Percentiles rank a stretch among this genome's conserved stretches.
Evolutionary conservation across 1,140 invertebrate species (phyloP).

Genomic region (Helicoverpa zea): DNA sequence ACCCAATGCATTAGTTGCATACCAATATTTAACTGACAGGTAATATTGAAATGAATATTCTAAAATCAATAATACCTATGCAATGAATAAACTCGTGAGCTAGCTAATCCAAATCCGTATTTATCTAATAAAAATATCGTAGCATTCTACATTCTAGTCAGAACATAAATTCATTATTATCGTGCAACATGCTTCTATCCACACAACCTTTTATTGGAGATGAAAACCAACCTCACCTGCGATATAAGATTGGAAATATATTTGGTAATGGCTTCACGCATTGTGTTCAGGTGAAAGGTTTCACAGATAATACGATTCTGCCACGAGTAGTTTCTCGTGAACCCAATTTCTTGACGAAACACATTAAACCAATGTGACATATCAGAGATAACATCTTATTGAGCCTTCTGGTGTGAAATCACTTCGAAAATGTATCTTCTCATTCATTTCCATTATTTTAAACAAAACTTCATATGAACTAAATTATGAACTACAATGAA

Average conservation of each 20-base stretch:
- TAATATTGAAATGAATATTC: too few relatives aligned
- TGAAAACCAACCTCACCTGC: background rate
- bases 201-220: constrained; percentile 2
- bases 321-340: constrained; percentile 20
- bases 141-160: background rate
- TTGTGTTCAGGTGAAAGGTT: constrained; percentile 28
- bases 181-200: background rate
- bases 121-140: too few relatives aligned
- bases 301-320: constrained; percentile 22
- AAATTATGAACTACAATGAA: background rate
- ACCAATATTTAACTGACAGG: background rate
- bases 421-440: background rate
- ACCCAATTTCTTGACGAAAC: constrained; percentile 33
- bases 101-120: too few relatives aligned
- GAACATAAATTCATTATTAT: background rate
- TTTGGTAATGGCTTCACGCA: constrained; percentile 15
- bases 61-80: too few relatives aligned
- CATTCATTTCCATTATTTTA: background rate
- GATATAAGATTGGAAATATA: background rate
- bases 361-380: constrained; percentile 32
- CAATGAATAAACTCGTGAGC: too few relatives aligned
- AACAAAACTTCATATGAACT: too few relatives aligned
- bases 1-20: constrained; percentile 5
- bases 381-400: constrained; percentile 25
- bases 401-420: constrained; percentile 8